Percentiles rank a stretch among this genome's conserved stretches.
These are phyloP conservation scores for Holothuria scabra DNA, from an alignment of 53 echinoderm and acorn worm species.

Conservation along the genomic window DNA sequence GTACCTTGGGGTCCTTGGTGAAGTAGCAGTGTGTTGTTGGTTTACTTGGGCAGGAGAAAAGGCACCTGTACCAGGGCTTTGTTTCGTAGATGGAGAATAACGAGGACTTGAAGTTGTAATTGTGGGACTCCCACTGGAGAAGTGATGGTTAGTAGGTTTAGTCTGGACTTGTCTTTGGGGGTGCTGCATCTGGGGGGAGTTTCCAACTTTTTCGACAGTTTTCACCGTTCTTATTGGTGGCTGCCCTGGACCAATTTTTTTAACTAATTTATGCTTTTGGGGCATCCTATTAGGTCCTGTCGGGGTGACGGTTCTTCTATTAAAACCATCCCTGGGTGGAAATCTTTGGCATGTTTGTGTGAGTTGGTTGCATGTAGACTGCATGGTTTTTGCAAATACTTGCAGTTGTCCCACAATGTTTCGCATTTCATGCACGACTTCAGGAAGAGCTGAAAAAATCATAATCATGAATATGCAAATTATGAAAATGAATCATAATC, in stretches of 20 bases:
- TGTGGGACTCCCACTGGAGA: conserved; percentile 16
- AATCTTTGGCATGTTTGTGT: conserved; percentile 42
- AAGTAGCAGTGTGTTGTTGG: neutral
- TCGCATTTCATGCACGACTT: conserved; percentile 40
- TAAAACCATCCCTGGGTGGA: conserved; percentile 15
- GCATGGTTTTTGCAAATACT: conserved; percentile 29
- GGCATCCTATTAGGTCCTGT: conserved; percentile 20
- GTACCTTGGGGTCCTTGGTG: conserved; percentile 21
- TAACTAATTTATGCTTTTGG: conserved; percentile 20
- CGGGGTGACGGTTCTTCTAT: conserved; percentile 24
- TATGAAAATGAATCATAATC: neutral
- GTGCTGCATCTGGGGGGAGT: conserved; percentile 16
- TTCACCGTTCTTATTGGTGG: conserved; percentile 43
- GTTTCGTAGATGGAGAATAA: conserved; percentile 35
- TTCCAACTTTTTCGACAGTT: conserved; percentile 14
- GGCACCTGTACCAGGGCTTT: conserved; percentile 10
- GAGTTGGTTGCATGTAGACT: conserved; percentile 31
- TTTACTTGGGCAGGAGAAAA: conserved; percentile 11
- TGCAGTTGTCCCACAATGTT: conserved; percentile 37
- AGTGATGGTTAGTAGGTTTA: conserved; percentile 15
- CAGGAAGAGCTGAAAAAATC: conserved; percentile 20
- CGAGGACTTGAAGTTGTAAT: conserved; percentile 14
- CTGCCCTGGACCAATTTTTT: conserved; percentile 28
- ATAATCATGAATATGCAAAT: neutral
- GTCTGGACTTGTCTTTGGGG: conserved; percentile 19